Evolutionary conservation across 2,797 vertebrate species (phyloP), one percentile per base, ranked within the genome.

Genomic region (Urocyon cinereoargenteus): DNA sequence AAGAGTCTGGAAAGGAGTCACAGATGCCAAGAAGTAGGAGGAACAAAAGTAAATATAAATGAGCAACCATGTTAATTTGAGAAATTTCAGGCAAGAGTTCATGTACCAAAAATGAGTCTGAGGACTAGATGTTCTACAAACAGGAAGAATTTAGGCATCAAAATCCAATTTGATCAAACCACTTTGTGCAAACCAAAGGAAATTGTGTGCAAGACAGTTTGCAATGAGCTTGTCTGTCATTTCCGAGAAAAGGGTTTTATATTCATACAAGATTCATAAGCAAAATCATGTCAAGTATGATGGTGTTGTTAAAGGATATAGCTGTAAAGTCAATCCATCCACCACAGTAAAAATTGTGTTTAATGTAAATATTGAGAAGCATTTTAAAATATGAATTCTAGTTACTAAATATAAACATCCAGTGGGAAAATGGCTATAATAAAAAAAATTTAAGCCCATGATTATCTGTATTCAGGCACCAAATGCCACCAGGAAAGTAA

Each of bases 101-200:
- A 36, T 68, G 26, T 19, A 68, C 90, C 73, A 73, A 61, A 91
- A 88, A 34, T 40, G n/a, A 95, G 55, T 73, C 92, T 40, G 6
- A 70, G 77, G 84, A 90, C 26, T 36, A 93, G 53, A 28, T 94
- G 64, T 61, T 90, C 78, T 70, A 81, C 24, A 66, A 92, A 93
- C 18, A 97, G 26, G 86, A 90, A 94, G 9, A 88, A 75, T 59
- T 73, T 91, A 94, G 61, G 4, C 68, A 59, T 92, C 66, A 94
- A 96, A 96, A 96, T 83, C 21, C 53, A 95, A 92, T 61, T 95
- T 91, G 45, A 73, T 59, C 18, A 79, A 94, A 83, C 24, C 3
- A n/a, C 15, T 84, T 95, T 75, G 28, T 68, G 26, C 45, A 97
- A 96, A 94, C n/a, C 31, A 75, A 92, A 87, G 85, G 49, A 70